Conservation (phyloP, 2,113 vertebrate species). For the Nesoenas mayeri region DNA sequence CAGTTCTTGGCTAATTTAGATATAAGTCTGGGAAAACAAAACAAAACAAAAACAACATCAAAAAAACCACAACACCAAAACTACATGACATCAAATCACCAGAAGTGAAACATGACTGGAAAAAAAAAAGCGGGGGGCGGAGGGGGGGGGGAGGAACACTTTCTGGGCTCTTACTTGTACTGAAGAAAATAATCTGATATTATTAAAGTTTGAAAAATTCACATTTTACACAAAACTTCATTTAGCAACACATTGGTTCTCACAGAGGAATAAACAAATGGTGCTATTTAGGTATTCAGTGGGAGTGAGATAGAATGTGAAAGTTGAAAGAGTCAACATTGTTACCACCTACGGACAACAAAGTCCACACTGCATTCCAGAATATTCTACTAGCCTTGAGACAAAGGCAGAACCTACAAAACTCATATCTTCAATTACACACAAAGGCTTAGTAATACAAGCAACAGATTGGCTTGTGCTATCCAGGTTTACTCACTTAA, state of each 20-base stretch:
- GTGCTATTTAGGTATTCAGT: background rate
- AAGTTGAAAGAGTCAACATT: background rate
- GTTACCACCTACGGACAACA: background rate
- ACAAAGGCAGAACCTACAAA: background rate
- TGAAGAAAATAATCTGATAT: background rate
- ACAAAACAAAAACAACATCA: background rate
- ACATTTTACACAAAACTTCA: background rate
- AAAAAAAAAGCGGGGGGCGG: no score
- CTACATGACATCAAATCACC: no score
- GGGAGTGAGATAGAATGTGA: background rate
- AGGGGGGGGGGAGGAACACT: background rate
- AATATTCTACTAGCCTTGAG: background rate
- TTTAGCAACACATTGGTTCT: background rate
- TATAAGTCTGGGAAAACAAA: background rate
- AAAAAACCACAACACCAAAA: background rate
- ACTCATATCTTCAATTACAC: background rate
- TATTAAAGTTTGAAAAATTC: background rate
- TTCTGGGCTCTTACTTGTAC: background rate
- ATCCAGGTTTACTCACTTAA: background rate
- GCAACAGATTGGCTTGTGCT: background rate
- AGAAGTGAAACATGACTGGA: background rate
- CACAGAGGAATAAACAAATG: background rate
- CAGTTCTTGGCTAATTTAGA: slow-evolving; percentile 5
- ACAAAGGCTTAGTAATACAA: background rate
- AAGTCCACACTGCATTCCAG: background rate